phyloP scores from a whole-genome alignment of 2,797 vertebrate species.

The Gila robusta region DNA sequence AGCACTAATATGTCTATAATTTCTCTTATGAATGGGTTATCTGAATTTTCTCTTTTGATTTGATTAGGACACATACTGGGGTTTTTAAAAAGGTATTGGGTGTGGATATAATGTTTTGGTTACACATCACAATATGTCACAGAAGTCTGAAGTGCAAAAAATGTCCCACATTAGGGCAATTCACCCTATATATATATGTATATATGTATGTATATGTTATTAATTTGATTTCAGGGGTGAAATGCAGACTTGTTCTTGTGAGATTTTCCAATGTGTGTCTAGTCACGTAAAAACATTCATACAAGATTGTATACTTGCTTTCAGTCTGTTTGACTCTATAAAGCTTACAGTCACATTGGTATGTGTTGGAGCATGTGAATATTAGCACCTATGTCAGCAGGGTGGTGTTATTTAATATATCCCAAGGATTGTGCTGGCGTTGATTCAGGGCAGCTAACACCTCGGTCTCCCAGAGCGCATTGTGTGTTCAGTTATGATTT shows the following conservation, averaged over 20 bases:
- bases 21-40: too few species aligned
- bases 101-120: too few species aligned
- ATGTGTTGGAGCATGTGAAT: conserved; percentile 27
- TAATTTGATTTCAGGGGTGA: too few species aligned
- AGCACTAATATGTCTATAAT: too few species aligned
- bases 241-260: neutral
- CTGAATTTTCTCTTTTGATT: too few species aligned
- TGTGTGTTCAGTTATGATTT: conserved; percentile 70
- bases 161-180: too few species aligned
- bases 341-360: conserved; percentile 7
- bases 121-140: too few species aligned
- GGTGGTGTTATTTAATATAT: conserved; percentile 20
- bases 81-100: too few species aligned
- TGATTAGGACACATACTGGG: too few species aligned
- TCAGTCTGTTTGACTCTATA: conserved; percentile 6
- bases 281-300: neutral
- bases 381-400: conserved; percentile 24
- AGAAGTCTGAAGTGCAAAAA: too few species aligned
- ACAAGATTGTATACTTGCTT: neutral
- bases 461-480: conserved; percentile 39
- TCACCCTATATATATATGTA: too few species aligned
- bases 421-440: conserved; percentile 15
- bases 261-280: neutral
- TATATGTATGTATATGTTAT: too few species aligned
- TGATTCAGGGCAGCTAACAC: conserved; percentile 32